phyloP scores from a whole-genome alignment of 1,140 invertebrate genomes.

The Papilio machaon region DNA sequence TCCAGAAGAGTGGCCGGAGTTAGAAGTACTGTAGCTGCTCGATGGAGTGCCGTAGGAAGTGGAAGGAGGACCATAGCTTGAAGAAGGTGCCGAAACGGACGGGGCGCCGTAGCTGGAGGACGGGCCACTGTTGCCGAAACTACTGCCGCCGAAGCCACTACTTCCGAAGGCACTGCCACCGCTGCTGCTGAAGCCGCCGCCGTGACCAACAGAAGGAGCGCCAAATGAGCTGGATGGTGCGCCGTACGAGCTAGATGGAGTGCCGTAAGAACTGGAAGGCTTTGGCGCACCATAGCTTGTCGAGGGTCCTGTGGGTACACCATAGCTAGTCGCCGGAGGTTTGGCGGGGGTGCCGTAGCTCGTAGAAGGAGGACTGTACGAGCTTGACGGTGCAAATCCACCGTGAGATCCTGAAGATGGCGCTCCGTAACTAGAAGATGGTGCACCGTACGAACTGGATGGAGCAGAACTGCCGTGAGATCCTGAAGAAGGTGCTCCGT shows the following conservation, averaged over 20 bases:
- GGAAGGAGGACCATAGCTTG: constrained; percentile 72
- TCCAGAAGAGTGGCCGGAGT: constrained; percentile 40
- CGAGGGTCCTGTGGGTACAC: constrained; percentile 74
- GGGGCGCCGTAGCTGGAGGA: constrained; percentile 70
- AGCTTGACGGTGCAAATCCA: constrained; percentile 51
- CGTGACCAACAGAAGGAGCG: constrained; percentile 50
- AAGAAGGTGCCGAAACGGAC: constrained; percentile 70
- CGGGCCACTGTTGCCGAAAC: constrained; percentile 56
- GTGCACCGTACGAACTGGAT: constrained; percentile 73
- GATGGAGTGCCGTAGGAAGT: constrained; percentile 62
- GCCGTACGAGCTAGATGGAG: constrained; percentile 55
- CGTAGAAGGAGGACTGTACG: constrained; percentile 67
- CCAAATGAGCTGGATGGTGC: constrained; percentile 75
- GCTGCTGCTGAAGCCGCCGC: constrained; percentile 59
- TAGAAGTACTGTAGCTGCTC: constrained; percentile 77
- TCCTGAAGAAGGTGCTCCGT: constrained; percentile 64
- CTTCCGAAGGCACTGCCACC: constrained; percentile 61
- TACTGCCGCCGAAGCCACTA: constrained; percentile 64
- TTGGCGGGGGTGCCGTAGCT: constrained; percentile 73
- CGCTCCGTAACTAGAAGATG: constrained; percentile 50
- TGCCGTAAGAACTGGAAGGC: constrained; percentile 59
- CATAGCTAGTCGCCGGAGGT: constrained; percentile 76
- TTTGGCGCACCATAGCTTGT: constrained; percentile 69
- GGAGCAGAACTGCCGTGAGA: constrained; percentile 64
- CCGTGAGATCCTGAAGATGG: constrained; percentile 49